phyloP scores from a whole-genome alignment of 2,113 vertebrate species.

The Morone chrysops region DNA sequence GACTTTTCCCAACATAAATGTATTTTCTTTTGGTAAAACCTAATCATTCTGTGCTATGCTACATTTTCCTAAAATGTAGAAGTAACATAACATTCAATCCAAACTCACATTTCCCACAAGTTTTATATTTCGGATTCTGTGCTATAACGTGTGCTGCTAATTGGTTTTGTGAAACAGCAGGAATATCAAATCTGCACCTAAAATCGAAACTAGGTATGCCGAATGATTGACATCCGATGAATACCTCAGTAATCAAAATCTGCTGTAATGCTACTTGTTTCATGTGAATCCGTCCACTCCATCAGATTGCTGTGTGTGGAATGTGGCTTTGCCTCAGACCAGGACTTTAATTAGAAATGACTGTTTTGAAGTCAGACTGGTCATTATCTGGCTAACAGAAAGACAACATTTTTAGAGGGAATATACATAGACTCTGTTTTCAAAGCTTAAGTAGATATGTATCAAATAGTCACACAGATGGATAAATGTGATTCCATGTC shows the following conservation, averaged over 20 bases:
- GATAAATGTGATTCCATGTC: conserved; percentile 61
- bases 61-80: background rate
- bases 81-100: background rate
- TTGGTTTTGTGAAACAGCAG: conserved; percentile 36
- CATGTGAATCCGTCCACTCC: conserved; percentile 59
- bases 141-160: conserved; percentile 1
- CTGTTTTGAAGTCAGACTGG: conserved; percentile 73
- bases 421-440: conserved; percentile 46
- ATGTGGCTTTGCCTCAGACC: conserved; percentile 67
- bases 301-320: conserved; percentile 77
- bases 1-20: background rate
- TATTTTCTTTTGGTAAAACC: background rate
- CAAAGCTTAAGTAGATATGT: conserved; percentile 59
- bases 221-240: conserved; percentile 61
- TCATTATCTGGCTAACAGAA: conserved; percentile 69
- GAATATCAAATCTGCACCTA: conserved; percentile 44
- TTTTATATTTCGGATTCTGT: background rate
- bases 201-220: conserved; percentile 41
- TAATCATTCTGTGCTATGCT: background rate
- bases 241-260: conserved; percentile 72
- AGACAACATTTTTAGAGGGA: conserved; percentile 52
- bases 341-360: conserved; percentile 75
- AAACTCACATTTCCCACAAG: background rate
- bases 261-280: conserved; percentile 52
- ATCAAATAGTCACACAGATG: conserved; percentile 62